These are phyloP conservation scores for Heterodera filipjevi DNA, from an alignment of 2,888 invertebrate species.

Conservation along the genomic window DNA sequence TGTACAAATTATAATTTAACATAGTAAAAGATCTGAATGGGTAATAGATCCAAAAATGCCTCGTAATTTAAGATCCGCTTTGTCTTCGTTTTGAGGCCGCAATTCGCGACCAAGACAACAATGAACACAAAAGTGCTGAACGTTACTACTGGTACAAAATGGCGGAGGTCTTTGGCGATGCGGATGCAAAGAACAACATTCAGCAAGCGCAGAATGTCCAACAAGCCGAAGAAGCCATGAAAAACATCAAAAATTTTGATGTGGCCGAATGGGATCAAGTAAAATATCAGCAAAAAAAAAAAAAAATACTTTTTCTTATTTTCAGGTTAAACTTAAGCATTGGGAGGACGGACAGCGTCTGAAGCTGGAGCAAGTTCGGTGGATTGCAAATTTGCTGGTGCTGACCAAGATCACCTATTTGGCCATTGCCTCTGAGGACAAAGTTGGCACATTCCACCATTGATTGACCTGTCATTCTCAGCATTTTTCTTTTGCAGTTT, in stretches of 20 bases:
- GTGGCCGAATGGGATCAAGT: slow-evolving; percentile 54
- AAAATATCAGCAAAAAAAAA: not conserved
- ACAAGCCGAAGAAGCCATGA: slow-evolving; percentile 53
- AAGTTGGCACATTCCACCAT: slow-evolving; percentile 32
- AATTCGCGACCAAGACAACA: slow-evolving; percentile 47
- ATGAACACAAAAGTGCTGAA: slow-evolving; percentile 56
- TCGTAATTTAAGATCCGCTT: slow-evolving; percentile 45
- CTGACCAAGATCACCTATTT: slow-evolving; percentile 49
- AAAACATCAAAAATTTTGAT: slow-evolving; percentile 52
- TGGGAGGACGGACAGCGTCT: slow-evolving; percentile 56
- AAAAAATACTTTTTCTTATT: not conserved
- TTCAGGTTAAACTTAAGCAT: slow-evolving; percentile 46
- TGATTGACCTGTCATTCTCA: not conserved
- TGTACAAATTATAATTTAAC: too few relatives aligned
- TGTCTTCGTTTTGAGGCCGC: slow-evolving; percentile 46
- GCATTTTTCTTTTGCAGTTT: slow-evolving; percentile 35
- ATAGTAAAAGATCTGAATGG: too few relatives aligned
- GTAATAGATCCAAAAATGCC: not conserved
- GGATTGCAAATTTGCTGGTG: slow-evolving; percentile 52
- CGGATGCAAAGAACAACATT: slow-evolving; percentile 47
- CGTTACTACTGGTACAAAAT: slow-evolving; percentile 61
- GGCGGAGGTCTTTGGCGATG: slow-evolving; percentile 55
- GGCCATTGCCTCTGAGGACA: slow-evolving; percentile 57
- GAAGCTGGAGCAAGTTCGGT: slow-evolving; percentile 54
- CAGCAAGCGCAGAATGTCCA: slow-evolving; percentile 40